A percentile compares a stretch with the other conserved stretches of the same genome.
Evolutionary conservation across 2,888 invertebrate species (phyloP).

Genomic region (Chironomus riparius): DNA sequence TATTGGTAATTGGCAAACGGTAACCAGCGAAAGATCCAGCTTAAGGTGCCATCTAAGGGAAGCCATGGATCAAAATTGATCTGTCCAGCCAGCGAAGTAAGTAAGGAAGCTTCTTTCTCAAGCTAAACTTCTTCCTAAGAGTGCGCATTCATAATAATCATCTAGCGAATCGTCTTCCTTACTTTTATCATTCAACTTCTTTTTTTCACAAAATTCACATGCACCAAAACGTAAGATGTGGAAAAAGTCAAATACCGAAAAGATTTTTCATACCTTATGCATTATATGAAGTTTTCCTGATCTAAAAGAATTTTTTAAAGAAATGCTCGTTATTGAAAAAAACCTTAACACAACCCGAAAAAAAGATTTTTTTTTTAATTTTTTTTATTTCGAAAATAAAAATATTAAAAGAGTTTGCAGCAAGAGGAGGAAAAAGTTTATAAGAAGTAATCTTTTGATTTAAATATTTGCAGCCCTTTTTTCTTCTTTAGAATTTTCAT

Average conservation of each 20-base stretch:
- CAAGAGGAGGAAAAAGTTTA: neutral
- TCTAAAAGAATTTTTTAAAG: neutral
- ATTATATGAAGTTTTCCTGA: neutral
- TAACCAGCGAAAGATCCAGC: no score
- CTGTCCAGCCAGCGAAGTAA: no score
- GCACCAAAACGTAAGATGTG: neutral
- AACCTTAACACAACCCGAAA: neutral
- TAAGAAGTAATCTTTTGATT: slow-evolving; percentile 1
- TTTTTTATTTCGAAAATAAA: neutral
- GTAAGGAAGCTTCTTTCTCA: no score
- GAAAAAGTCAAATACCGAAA: neutral
- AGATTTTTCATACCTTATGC: neutral
- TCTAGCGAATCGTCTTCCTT: no score
- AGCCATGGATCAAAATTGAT: no score
- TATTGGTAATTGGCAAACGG: no score
- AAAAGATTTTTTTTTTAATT: neutral
- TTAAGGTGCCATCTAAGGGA: no score
- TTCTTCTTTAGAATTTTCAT: neutral
- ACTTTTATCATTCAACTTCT: neutral
- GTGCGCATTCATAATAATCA: no score
- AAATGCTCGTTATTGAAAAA: neutral
- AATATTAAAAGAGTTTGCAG: neutral
- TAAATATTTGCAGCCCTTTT: slow-evolving; percentile 9
- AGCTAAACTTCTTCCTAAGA: no score
- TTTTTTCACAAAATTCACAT: neutral